Conservation (phyloP, 2,888 invertebrate genomes). For the Campaea margaritaria region DNA sequence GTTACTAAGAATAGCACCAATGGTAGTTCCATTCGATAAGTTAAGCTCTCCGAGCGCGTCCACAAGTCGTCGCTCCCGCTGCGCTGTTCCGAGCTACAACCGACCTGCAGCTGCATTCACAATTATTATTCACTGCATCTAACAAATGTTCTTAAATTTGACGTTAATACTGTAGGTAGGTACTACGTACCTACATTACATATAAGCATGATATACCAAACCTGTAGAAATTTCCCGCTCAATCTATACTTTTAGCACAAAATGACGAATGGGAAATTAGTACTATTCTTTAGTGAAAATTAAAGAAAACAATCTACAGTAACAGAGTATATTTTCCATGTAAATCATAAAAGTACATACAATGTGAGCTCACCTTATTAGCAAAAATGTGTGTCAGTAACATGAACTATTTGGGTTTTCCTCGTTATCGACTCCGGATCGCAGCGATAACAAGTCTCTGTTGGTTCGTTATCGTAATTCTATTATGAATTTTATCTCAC, state of each 20-base stretch:
- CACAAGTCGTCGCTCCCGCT: slow-evolving; percentile 56
- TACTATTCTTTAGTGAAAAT: too few species aligned
- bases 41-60: slow-evolving; percentile 57
- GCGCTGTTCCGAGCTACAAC: slow-evolving; percentile 29
- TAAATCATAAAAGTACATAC: too few species aligned
- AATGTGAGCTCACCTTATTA: too few species aligned
- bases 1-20: slow-evolving; percentile 6
- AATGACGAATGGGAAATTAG: too few species aligned
- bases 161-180: too few species aligned
- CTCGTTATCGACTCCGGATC: slow-evolving; percentile 18
- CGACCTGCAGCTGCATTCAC: slow-evolving; percentile 25
- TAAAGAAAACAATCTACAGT: too few species aligned
- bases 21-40: slow-evolving; percentile 50
- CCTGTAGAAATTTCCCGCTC: too few species aligned
- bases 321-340: too few species aligned
- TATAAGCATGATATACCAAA: too few species aligned
- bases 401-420: slow-evolving; percentile 13
- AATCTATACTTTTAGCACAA: too few species aligned
- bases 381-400: slow-evolving; percentile 1
- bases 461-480: slow-evolving; percentile 26
- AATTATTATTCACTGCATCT: slow-evolving; percentile 28
- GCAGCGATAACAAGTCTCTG: slow-evolving; percentile 11
- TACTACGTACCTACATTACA: too few species aligned
- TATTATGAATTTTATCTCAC: slow-evolving; percentile 5
- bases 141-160: slow-evolving; percentile 12